Evolutionary conservation across 2,113 vertebrate genomes (phyloP).

Genomic region (Lamprologus ornatipinnis): DNA sequence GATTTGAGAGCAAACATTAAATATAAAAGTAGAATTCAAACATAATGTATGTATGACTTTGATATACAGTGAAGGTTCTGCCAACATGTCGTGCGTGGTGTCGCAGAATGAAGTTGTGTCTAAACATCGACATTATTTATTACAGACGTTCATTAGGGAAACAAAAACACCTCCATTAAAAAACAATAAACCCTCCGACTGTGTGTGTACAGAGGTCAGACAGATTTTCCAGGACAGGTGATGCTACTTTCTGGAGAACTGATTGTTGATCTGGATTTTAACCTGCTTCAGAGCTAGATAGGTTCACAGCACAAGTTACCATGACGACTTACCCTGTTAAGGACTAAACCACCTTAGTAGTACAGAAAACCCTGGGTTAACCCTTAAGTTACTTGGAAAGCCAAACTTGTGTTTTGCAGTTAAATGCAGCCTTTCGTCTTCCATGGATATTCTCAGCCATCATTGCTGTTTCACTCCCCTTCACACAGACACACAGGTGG

Average conservation of each 20-base stretch:
- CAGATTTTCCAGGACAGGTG: not conserved
- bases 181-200: not conserved
- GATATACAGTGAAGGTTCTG: not conserved
- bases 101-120: not conserved
- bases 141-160: not conserved
- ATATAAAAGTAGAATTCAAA: not conserved
- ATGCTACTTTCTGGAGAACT: not conserved
- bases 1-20: not conserved
- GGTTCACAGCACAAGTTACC: not conserved
- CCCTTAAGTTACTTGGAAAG: not conserved
- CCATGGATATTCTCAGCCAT: not conserved
- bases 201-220: not conserved
- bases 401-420: not conserved
- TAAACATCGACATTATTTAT: not conserved
- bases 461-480: not conserved
- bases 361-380: not conserved
- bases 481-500: not conserved
- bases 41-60: not conserved
- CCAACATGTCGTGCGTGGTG: not conserved
- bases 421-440: not conserved
- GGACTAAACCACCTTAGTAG: not conserved
- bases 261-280: not conserved
- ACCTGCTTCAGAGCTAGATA: not conserved
- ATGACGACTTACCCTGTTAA: not conserved
- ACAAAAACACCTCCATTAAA: not conserved